Percentiles rank a stretch among this genome's conserved stretches.
These are phyloP conservation scores for Falco punctatus DNA, from an alignment of 2,113 vertebrate genomes.

Conservation along the genomic window DNA sequence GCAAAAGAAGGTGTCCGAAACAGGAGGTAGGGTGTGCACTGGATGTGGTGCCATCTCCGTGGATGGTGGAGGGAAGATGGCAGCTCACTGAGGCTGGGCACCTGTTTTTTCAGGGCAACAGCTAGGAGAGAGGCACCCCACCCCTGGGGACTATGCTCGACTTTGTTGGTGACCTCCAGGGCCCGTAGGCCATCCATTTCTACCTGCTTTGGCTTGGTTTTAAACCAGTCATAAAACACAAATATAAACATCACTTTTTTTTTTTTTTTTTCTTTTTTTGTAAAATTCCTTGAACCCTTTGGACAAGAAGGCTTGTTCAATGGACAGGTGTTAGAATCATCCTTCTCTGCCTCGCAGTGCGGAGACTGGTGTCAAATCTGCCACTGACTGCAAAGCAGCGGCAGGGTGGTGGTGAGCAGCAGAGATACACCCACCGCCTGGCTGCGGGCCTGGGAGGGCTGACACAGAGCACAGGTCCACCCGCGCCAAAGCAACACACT, in stretches of 20 bases:
- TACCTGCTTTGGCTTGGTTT: neutral
- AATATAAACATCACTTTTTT: neutral
- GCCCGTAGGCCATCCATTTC: neutral
- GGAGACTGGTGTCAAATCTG: neutral
- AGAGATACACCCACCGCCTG: neutral
- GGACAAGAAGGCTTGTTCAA: neutral
- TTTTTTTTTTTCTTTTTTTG: neutral
- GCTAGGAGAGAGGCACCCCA: neutral
- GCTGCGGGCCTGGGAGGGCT: neutral
- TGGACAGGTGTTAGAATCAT: neutral
- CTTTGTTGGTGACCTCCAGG: neutral
- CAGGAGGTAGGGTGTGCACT: neutral
- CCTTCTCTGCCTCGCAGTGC: neutral
- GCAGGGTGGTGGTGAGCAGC: neutral
- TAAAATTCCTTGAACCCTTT: neutral
- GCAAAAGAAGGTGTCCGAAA: neutral
- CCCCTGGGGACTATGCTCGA: neutral
- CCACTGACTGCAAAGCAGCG: neutral
- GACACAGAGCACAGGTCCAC: neutral
- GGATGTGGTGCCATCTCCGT: neutral
- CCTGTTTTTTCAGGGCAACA: neutral
- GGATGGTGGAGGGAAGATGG: neutral
- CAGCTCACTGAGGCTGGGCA: accelerated
- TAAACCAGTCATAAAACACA: neutral
- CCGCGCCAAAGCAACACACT: neutral